phyloP scores from a whole-genome alignment of 2,113 vertebrate species.

The Sphyrna mokarran region DNA sequence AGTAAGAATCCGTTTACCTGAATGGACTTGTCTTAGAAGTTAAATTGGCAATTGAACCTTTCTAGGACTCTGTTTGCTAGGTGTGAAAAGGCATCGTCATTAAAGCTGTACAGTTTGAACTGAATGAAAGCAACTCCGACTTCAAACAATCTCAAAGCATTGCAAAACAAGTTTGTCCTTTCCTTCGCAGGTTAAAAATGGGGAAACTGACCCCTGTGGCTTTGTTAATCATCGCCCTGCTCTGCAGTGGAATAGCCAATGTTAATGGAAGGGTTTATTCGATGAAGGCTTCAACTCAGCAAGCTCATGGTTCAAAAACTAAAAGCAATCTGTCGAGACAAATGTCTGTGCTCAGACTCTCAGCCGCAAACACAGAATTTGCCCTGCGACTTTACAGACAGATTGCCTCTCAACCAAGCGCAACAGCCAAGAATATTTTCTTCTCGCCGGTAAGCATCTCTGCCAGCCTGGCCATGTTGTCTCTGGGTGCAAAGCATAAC shows the following conservation, averaged over 20 bases:
- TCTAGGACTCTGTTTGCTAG: background rate
- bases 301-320: background rate
- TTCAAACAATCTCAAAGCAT: background rate
- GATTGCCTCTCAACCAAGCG: slow-evolving; percentile 44
- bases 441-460: slow-evolving; percentile 66
- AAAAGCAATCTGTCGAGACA: background rate
- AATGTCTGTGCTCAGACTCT: slow-evolving; percentile 24
- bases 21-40: background rate
- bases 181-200: slow-evolving; percentile 24
- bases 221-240: background rate
- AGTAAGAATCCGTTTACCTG: background rate
- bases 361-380: slow-evolving; percentile 53
- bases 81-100: background rate
- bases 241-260: background rate
- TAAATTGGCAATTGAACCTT: background rate
- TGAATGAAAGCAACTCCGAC: background rate
- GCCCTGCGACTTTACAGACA: slow-evolving; percentile 57
- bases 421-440: slow-evolving; percentile 60
- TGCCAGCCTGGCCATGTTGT: slow-evolving; percentile 57
- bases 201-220: background rate
- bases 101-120: background rate
- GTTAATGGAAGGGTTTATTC: background rate
- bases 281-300: background rate
- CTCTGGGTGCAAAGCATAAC: slow-evolving; percentile 52
- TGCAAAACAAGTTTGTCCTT: background rate